phyloP scores from a whole-genome alignment of 2,888 invertebrate genomes.

The Dicycla oo region DNA sequence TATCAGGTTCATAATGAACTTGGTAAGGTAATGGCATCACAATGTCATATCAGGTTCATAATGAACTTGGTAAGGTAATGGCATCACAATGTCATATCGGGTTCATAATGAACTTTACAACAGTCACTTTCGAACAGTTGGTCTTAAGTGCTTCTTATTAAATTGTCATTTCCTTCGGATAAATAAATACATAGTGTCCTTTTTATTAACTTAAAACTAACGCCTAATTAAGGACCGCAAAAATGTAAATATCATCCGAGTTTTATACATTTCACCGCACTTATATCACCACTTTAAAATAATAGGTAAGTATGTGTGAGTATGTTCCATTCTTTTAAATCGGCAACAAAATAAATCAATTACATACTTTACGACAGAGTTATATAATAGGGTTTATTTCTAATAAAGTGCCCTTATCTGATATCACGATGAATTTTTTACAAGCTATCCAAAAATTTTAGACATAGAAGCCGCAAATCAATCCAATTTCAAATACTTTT shows the following conservation, averaged over 20 bases:
- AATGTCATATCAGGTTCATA: no score
- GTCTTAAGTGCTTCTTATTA: not conserved
- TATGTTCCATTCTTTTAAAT: not conserved
- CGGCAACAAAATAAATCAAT: not conserved
- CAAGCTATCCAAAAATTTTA: not conserved
- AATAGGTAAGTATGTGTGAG: not conserved
- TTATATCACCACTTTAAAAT: no score
- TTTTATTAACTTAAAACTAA: not conserved
- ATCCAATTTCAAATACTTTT: not conserved
- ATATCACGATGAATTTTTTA: not conserved
- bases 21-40: no score
- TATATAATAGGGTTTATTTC: not conserved
- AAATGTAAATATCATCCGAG: not conserved
- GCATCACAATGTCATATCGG: no score
- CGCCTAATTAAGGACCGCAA: not conserved
- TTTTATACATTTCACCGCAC: not conserved
- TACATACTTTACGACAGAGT: not conserved
- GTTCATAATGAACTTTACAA: constrained; percentile 9
- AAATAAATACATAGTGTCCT: not conserved
- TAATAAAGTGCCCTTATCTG: not conserved
- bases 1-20: no score
- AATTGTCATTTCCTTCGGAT: not conserved
- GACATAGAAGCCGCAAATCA: not conserved
- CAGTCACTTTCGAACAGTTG: not conserved
- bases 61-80: no score